Evolutionary conservation across 37 sponge, comb jelly and placozoan genomes (phyloP).

Genomic region (Geodia barretti): DNA sequence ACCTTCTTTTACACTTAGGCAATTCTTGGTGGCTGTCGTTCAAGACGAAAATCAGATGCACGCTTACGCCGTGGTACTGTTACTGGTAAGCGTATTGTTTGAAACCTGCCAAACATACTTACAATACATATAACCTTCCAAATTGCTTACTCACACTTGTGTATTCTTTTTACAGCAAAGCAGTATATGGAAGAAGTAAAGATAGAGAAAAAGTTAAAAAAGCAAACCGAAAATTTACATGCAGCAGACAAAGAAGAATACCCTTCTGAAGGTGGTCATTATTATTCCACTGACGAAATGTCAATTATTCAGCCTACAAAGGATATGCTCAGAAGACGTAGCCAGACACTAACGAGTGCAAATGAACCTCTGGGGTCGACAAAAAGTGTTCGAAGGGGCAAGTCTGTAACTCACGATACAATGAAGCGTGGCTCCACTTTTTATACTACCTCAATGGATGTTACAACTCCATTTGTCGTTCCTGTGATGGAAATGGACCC

Average conservation of each 20-base stretch:
- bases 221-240: background rate
- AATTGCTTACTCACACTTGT: background rate
- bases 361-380: background rate
- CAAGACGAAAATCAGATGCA: slow-evolving; percentile 1
- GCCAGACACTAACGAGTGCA: background rate
- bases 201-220: background rate
- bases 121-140: background rate
- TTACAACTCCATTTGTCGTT: background rate
- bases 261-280: background rate
- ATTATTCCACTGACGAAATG: too few species aligned
- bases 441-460: background rate
- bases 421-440: background rate
- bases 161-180: background rate
- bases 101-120: too few species aligned
- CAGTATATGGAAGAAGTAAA: background rate
- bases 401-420: background rate
- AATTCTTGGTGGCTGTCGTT: slow-evolving; percentile 13
- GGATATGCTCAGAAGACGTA: too few species aligned
- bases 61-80: slow-evolving; percentile 19
- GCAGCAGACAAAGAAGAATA: background rate
- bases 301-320: too few species aligned
- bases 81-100: slow-evolving; percentile 12
- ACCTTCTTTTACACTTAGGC: slow-evolving; percentile 2
- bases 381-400: background rate
- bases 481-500: background rate